phyloP scores from a whole-genome alignment of 2,888 invertebrate genomes.

The Acrobasis consociella region DNA sequence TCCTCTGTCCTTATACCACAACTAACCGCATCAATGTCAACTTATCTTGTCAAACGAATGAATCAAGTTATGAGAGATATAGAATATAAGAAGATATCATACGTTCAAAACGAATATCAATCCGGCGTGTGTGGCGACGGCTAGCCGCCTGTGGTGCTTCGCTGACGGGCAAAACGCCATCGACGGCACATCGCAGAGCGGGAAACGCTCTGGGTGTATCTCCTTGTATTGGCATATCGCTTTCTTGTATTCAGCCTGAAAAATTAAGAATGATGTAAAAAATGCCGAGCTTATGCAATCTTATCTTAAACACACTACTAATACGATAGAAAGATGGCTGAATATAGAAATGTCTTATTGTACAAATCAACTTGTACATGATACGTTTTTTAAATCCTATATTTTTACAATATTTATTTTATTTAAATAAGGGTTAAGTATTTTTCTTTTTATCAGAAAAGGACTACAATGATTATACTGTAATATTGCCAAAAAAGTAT shows the following conservation, averaged over 20 bases:
- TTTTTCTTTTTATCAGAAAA: too few relatives aligned
- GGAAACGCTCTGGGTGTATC: constrained; percentile 60
- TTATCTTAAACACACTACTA: too few relatives aligned
- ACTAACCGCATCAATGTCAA: not conserved
- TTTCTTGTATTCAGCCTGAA: constrained; percentile 37
- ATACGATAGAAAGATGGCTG: too few relatives aligned
- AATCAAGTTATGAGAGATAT: not conserved
- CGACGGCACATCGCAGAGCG: constrained; percentile 58
- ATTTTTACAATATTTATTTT: too few relatives aligned
- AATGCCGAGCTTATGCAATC: too few relatives aligned
- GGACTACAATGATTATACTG: too few relatives aligned
- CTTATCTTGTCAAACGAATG: not conserved
- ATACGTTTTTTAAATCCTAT: too few relatives aligned
- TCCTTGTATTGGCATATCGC: constrained; percentile 37
- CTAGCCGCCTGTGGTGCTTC: constrained; percentile 51
- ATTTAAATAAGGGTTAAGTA: too few relatives aligned
- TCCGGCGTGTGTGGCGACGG: constrained; percentile 65
- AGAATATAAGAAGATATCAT: constrained; percentile 34
- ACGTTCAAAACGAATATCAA: constrained; percentile 55
- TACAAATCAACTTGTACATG: too few relatives aligned
- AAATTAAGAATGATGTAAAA: constrained; percentile 5
- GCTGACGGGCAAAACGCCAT: constrained; percentile 60
- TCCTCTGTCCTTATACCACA: too few relatives aligned
- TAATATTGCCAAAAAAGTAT: too few relatives aligned
- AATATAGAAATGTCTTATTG: too few relatives aligned